phyloP scores from a whole-genome alignment of 2,888 invertebrate species.

The Belgica antarctica region DNA sequence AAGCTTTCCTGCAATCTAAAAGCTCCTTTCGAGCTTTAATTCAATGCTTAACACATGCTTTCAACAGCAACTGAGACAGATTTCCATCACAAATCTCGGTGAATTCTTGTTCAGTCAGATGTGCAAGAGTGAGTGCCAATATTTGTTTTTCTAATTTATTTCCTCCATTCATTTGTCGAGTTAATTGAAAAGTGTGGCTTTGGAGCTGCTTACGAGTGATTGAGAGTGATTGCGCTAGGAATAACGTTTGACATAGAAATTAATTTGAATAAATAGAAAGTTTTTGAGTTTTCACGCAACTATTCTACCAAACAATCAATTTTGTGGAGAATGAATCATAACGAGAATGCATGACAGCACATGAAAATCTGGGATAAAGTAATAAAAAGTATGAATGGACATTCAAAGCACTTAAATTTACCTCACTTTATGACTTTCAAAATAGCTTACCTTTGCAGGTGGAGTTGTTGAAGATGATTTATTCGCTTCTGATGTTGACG shows the following conservation, averaged over 20 bases:
- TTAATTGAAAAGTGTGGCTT: slow-evolving; percentile 11
- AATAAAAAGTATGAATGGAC: slow-evolving; percentile 36
- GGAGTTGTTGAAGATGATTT: slow-evolving; percentile 49
- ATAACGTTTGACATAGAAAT: slow-evolving; percentile 4
- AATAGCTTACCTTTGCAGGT: slow-evolving; percentile 48
- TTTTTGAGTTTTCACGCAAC: slow-evolving; percentile 12
- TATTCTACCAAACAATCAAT: slow-evolving; percentile 11
- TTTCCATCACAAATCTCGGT: no score
- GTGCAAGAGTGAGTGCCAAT: no score
- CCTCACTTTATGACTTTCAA: slow-evolving; percentile 13
- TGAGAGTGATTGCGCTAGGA: slow-evolving; percentile 25
- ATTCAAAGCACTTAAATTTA: slow-evolving; percentile 37
- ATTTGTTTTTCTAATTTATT: no score
- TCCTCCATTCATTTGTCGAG: no score
- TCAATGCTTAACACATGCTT: no score
- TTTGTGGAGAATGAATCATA: slow-evolving; percentile 25
- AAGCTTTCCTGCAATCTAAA: no score
- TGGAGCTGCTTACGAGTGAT: slow-evolving; percentile 20
- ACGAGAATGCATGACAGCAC: slow-evolving; percentile 1
- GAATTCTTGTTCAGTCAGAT: no score
- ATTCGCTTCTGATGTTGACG: slow-evolving; percentile 43
- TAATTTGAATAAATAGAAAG: slow-evolving; percentile 37
- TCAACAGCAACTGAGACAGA: no score
- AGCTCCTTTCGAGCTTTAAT: no score
- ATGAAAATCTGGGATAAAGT: neutral